A percentile compares a stretch with the other conserved stretches of the same genome.
phyloP scores from a whole-genome alignment of 1,140 invertebrate species.

The Monomorium pharaonis region DNA sequence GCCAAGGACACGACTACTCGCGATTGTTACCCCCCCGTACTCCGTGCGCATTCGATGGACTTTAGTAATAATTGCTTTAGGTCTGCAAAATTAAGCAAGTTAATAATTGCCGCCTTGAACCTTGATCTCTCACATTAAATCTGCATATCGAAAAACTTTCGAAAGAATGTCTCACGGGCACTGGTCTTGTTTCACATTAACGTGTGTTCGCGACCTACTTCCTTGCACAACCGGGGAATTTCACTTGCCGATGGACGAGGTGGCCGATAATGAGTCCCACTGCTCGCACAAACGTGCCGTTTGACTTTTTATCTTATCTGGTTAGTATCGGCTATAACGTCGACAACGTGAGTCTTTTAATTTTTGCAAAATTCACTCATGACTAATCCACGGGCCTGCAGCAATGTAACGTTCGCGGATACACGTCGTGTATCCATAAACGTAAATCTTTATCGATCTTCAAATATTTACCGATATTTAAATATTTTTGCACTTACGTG shows the following conservation, averaged over 20 bases:
- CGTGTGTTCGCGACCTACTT: slow-evolving; percentile 59
- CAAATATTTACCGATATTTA: not conserved
- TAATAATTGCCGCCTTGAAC: not conserved
- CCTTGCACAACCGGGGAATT: slow-evolving; percentile 25
- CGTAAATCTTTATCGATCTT: not conserved
- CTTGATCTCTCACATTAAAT: not conserved
- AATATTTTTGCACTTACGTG: not conserved
- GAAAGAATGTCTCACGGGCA: slow-evolving; percentile 12
- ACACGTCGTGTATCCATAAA: not conserved
- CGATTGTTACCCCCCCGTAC: not conserved
- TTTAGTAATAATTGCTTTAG: not conserved
- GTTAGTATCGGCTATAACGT: not conserved
- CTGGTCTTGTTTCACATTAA: slow-evolving; percentile 20
- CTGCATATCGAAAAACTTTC: not conserved
- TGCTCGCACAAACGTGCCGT: not conserved
- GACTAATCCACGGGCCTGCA: not conserved
- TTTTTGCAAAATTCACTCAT: not conserved
- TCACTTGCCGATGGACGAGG: slow-evolving; percentile 19
- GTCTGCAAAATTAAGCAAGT: not conserved
- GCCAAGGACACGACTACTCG: not conserved
- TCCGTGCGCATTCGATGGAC: not conserved
- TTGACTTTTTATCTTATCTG: slow-evolving; percentile 49
- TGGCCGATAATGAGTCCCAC: slow-evolving; percentile 5
- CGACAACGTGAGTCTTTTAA: not conserved
- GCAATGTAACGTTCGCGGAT: not conserved